Base-by-base conservation (phyloP, 1,140 invertebrate species). In the Bombus sylvicola region DNA sequence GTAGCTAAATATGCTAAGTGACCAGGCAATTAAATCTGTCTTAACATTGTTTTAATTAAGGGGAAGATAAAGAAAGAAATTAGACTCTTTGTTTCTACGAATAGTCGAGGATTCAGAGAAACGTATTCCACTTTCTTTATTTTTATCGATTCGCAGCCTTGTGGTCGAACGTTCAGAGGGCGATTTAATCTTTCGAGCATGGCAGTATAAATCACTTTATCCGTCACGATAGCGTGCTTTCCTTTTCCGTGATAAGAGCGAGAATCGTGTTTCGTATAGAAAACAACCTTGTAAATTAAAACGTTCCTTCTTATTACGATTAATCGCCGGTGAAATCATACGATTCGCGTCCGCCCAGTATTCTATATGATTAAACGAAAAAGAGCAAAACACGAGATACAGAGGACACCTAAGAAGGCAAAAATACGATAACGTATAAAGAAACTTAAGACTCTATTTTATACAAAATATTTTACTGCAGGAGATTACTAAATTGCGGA, bases 271-370 rank as follows among this genome's bases (percentile, higher is more conserved):
- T 53, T 34, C 9, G 31, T 34, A 25, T 10, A 12, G 41, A 53
- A 53, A 75, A 75, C 73, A 34, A 75, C 6, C n/a, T 75, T 75
- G 31, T 75, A 53, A 53, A 53, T 75, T 75, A 75, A 75, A 75
- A 43, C 31, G n/a, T 72, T 41, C 5, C 47, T 53, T 8, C 13
- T 28, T 15, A 41, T 71, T 71, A 15, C 28, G 28, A 73, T 41
- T 41, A 41, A 73, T 69, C 3, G 37, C 10, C 68, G 37, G 12
- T 28, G 68, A 39, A 69, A 39, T 71, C 10, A 8, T 28, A 12
- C 34, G 68, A 37, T 37, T 28, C 68, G 1, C 22, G 10, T 6
- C 25, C 25, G 37, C 2, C 18, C 3, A 2, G 1, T 25, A 13
- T 39, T 62, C 8, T 34, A 53, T 37, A 22, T 37, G 22, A 37